Evolutionary conservation across 64 coral and sea anemone genomes (phyloP).

Genomic region (Montipora cactus): DNA sequence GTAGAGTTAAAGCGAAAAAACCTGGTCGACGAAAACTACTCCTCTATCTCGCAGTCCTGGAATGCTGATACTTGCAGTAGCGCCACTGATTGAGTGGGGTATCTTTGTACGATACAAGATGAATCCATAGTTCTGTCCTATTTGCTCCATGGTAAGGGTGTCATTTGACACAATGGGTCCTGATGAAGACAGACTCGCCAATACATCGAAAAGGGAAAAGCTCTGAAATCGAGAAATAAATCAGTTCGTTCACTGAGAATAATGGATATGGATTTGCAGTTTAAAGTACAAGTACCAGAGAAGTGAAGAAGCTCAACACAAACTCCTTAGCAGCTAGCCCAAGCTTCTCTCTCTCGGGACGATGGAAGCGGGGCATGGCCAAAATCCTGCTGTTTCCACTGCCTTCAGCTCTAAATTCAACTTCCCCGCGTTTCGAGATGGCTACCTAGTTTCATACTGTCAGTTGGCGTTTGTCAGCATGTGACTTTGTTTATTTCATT

Average conservation of each 20-base stretch:
- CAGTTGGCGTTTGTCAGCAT: too few species aligned
- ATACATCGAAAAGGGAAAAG: slow-evolving; percentile 28
- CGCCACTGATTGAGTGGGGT: neutral
- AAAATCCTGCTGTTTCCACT: too few species aligned
- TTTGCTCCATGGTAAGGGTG: slow-evolving; percentile 61
- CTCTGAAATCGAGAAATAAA: slow-evolving; percentile 1
- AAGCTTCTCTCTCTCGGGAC: too few species aligned
- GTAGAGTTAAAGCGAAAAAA: neutral
- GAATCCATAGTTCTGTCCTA: slow-evolving; percentile 72
- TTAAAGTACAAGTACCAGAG: too few species aligned
- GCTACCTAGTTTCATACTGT: too few species aligned
- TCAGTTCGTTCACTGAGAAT: neutral
- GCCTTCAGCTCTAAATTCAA: too few species aligned
- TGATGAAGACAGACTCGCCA: slow-evolving; percentile 9
- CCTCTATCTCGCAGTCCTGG: slow-evolving; percentile 58
- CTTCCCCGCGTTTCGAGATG: too few species aligned
- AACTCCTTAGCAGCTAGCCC: too few species aligned
- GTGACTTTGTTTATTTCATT: too few species aligned
- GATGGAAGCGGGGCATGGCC: too few species aligned
- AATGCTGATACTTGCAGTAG: slow-evolving; percentile 51
- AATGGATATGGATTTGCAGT: too few species aligned
- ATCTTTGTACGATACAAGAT: slow-evolving; percentile 53
- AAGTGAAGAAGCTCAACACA: too few species aligned
- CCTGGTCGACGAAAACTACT: slow-evolving; percentile 67
- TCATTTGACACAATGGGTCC: slow-evolving; percentile 10